Evolutionary conservation across 1,140 invertebrate genomes (phyloP).

Genomic region (Meloidogyne hapla): DNA sequence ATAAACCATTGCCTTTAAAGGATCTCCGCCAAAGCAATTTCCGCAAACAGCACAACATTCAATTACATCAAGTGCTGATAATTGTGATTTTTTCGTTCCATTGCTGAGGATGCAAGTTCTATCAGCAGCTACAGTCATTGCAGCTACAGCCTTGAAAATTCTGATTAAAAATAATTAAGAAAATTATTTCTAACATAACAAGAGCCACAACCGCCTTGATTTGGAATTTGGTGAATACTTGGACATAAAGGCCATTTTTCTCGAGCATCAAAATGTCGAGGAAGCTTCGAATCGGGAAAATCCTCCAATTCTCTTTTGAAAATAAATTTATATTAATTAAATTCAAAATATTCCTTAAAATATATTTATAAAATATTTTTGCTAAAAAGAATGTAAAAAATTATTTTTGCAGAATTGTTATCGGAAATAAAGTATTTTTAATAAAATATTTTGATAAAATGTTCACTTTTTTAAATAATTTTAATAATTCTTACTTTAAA

Average conservation of each 20-base stretch:
- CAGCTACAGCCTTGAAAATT: conserved; percentile 57
- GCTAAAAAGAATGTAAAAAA: not conserved
- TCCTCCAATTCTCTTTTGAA: conserved; percentile 38
- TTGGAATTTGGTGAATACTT: conserved; percentile 52
- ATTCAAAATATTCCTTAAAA: not conserved
- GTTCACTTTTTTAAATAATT: not conserved
- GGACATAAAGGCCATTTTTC: conserved; percentile 51
- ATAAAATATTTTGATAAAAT: too few species aligned
- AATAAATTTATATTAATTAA: not conserved
- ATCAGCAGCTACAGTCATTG: conserved; percentile 60
- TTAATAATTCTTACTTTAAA: conserved; percentile 35
- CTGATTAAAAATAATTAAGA: not conserved
- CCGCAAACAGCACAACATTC: conserved; percentile 61
- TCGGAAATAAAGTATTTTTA: too few species aligned
- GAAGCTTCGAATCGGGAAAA: conserved; percentile 40
- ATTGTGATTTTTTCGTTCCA: conserved; percentile 50
- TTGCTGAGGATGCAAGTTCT: conserved; percentile 60
- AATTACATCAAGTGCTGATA: conserved; percentile 57
- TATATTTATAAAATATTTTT: not conserved
- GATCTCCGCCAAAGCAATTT: conserved; percentile 63
- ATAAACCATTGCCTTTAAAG: conserved; percentile 55
- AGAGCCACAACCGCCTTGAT: conserved; percentile 69
- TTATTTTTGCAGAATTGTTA: not conserved
- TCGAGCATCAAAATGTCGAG: conserved; percentile 46
- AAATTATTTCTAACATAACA: conserved; percentile 66